These are phyloP conservation scores for Portevinia maculata DNA, from an alignment of 2,888 invertebrate genomes.

Conservation along the genomic window DNA sequence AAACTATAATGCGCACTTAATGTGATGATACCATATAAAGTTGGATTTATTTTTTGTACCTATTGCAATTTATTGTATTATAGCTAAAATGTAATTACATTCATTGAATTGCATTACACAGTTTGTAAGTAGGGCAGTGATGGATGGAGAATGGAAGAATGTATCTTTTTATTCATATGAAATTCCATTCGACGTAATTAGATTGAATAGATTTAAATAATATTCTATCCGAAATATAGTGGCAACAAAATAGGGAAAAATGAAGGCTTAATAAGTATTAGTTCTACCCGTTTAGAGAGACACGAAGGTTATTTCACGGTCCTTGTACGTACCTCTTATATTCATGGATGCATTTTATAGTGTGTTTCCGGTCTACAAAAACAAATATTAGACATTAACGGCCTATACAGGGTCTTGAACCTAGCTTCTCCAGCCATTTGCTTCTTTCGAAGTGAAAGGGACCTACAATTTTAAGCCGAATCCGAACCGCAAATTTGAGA, in stretches of 20 bases:
- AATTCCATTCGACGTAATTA: conserved; percentile 51
- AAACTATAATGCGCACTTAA: conserved; percentile 17
- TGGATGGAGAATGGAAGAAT: conserved; percentile 1
- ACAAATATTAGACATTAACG: too few species aligned
- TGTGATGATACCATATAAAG: conserved; percentile 58
- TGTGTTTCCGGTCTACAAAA: too few species aligned
- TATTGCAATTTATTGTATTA: background rate
- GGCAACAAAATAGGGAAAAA: background rate
- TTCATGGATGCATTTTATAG: too few species aligned
- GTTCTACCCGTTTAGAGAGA: too few species aligned
- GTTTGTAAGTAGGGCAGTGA: conserved; percentile 8
- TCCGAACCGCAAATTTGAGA: too few species aligned
- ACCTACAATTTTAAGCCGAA: too few species aligned
- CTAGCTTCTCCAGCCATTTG: too few species aligned
- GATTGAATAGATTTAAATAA: conserved; percentile 69
- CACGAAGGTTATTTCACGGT: too few species aligned
- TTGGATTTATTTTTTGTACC: background rate
- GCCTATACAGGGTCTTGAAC: too few species aligned
- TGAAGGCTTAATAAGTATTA: too few species aligned
- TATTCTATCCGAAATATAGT: background rate
- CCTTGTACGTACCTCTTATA: too few species aligned
- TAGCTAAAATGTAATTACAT: conserved; percentile 26
- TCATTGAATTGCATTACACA: conserved; percentile 53
- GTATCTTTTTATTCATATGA: conserved; percentile 22
- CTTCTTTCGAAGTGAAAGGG: too few species aligned